phyloP scores from a whole-genome alignment of 2,113 vertebrate genomes.

The Tachuris rubrigastra region DNA sequence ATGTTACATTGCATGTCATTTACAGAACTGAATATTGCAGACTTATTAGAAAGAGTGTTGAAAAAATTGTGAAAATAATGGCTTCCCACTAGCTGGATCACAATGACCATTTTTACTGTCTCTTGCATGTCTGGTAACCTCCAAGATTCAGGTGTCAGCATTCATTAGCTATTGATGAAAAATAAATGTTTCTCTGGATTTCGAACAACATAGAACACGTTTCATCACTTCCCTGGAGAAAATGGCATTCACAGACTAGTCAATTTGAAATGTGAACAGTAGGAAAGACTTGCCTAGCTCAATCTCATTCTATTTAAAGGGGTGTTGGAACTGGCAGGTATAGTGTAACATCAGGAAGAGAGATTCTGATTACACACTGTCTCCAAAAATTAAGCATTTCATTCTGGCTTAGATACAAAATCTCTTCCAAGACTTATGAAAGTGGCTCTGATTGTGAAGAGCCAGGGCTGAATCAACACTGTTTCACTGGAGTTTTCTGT shows the following conservation, averaged over 20 bases:
- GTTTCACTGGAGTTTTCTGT: background rate
- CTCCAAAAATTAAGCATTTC: background rate
- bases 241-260: background rate
- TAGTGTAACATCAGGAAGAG: background rate
- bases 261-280: background rate
- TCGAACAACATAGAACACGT: background rate
- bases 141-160: background rate
- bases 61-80: background rate
- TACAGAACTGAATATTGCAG: background rate
- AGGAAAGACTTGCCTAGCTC: background rate
- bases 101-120: background rate
- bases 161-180: background rate
- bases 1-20: background rate
- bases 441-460: background rate
- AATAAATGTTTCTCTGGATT: background rate
- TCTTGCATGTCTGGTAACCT: background rate
- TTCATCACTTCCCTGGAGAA: background rate
- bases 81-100: background rate
- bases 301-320: background rate
- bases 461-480: background rate
- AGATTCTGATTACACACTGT: background rate
- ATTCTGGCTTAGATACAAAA: background rate
- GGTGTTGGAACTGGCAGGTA: background rate
- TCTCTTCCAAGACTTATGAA: background rate
- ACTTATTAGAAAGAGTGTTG: background rate